A percentile compares a stretch with the other conserved stretches of the same genome.
Evolutionary conservation across 2,888 invertebrate genomes (phyloP).

Genomic region (Phoronis australis): DNA sequence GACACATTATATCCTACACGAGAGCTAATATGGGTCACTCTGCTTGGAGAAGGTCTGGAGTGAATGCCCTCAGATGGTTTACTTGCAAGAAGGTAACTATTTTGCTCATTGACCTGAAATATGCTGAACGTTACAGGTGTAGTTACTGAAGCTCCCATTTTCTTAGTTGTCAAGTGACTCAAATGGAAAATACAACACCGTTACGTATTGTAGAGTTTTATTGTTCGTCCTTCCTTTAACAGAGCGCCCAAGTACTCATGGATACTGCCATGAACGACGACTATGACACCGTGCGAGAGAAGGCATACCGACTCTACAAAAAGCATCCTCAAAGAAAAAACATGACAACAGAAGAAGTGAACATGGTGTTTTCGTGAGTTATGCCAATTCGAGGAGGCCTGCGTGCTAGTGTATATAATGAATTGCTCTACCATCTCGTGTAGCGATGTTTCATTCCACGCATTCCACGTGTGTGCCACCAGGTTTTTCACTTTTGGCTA

Average conservation of each 20-base stretch:
- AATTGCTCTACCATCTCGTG: too few relatives aligned
- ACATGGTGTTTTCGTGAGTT: constrained; percentile 22
- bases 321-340: constrained; percentile 18
- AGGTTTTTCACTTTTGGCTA: too few relatives aligned
- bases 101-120: background rate
- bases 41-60: constrained; percentile 25
- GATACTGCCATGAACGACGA: constrained; percentile 19
- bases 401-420: too few relatives aligned
- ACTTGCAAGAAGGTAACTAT: constrained; percentile 22
- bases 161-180: background rate
- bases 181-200: background rate
- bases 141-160: background rate
- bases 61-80: constrained; percentile 21
- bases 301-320: constrained; percentile 13
- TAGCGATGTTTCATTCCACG: too few relatives aligned
- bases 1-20: constrained; percentile 21
- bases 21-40: constrained; percentile 19
- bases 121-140: background rate
- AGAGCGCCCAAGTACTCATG: constrained; percentile 22
- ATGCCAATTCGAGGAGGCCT: too few relatives aligned
- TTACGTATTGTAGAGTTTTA: background rate
- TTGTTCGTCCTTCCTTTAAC: background rate
- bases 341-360: constrained; percentile 17
- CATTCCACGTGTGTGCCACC: too few relatives aligned
- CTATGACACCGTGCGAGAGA: constrained; percentile 19